Percentiles rank a stretch among this genome's conserved stretches.
Evolutionary conservation across 2,113 vertebrate species (phyloP).

Genomic region (Nibea coibor): DNA sequence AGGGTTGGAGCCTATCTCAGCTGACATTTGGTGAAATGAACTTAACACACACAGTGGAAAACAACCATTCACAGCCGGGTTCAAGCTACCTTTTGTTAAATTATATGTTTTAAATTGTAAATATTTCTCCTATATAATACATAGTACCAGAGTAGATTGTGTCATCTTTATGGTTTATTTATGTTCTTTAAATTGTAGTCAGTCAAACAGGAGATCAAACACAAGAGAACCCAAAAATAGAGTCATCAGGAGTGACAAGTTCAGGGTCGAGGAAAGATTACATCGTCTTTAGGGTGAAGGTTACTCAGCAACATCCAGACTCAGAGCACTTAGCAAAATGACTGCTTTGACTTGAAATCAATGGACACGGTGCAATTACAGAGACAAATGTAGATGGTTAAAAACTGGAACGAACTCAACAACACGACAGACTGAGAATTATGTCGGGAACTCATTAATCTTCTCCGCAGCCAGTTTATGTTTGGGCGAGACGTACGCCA

Average conservation of each 20-base stretch:
- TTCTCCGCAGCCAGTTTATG: not conserved
- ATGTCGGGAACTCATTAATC: conserved; percentile 3
- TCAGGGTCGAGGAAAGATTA: not conserved
- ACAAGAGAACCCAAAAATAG: not conserved
- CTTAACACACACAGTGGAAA: too few relatives aligned
- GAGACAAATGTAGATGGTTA: conserved; percentile 35
- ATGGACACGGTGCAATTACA: conserved; percentile 51
- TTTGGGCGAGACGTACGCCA: not conserved
- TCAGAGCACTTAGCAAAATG: conserved; percentile 44
- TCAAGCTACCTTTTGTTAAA: too few relatives aligned
- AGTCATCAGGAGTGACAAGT: not conserved
- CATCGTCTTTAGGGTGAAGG: not conserved
- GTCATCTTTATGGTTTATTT: not conserved
- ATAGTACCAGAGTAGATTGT: too few relatives aligned
- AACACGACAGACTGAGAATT: conserved; percentile 27
- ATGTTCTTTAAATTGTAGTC: not conserved
- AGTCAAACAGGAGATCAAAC: not conserved
- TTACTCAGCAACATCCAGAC: conserved; percentile 42
- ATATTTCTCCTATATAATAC: too few relatives aligned
- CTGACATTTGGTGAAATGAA: too few relatives aligned
- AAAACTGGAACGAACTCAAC: conserved; percentile 16
- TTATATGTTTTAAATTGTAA: too few relatives aligned
- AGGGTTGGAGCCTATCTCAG: too few relatives aligned
- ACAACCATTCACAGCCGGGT: too few relatives aligned
- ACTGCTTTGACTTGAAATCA: conserved; percentile 46